Conservation (phyloP, 1,140 invertebrate genomes). For the Chymomyza costata region DNA sequence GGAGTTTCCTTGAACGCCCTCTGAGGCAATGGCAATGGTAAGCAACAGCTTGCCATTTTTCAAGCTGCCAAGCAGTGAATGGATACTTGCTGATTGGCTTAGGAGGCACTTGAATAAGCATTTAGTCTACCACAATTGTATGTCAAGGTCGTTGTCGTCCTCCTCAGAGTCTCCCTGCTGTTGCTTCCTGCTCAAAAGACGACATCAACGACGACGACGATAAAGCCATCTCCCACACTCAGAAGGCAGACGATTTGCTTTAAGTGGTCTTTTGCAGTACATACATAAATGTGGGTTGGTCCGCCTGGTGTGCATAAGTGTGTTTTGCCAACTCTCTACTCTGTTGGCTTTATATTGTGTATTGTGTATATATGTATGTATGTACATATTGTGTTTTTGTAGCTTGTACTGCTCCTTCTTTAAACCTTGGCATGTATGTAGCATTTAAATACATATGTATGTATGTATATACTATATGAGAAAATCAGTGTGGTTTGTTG, state of each 20-base stretch:
- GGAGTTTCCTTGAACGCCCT: conserved; percentile 43
- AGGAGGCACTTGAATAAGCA: conserved; percentile 57
- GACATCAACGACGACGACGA: conserved; percentile 58
- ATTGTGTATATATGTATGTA: conserved; percentile 26
- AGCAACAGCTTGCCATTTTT: conserved; percentile 49
- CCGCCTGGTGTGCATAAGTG: background rate
- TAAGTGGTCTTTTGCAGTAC: conserved; percentile 26
- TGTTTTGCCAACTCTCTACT: conserved; percentile 2
- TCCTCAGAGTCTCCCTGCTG: background rate
- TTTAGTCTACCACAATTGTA: conserved; percentile 35
- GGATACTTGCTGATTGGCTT: conserved; percentile 22
- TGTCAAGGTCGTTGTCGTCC: conserved; percentile 57
- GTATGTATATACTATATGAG: conserved; percentile 9
- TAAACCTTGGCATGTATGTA: too few relatives aligned
- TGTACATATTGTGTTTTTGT: conserved; percentile 47
- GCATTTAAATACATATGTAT: too few relatives aligned
- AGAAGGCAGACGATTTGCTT: conserved; percentile 17
- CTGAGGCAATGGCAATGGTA: conserved; percentile 18
- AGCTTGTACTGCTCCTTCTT: too few relatives aligned
- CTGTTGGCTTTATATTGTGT: conserved; percentile 3
- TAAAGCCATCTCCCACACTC: conserved; percentile 57
- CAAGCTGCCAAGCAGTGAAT: conserved; percentile 44
- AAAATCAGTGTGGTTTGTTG: conserved; percentile 10
- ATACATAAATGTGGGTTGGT: too few relatives aligned
- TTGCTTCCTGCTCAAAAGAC: conserved; percentile 64